Percentiles rank a stretch among this genome's conserved stretches.
These are phyloP conservation scores for Chondrosia reniformis DNA, from an alignment of 37 sponge, comb jelly and placozoan species.

Conservation along the genomic window DNA sequence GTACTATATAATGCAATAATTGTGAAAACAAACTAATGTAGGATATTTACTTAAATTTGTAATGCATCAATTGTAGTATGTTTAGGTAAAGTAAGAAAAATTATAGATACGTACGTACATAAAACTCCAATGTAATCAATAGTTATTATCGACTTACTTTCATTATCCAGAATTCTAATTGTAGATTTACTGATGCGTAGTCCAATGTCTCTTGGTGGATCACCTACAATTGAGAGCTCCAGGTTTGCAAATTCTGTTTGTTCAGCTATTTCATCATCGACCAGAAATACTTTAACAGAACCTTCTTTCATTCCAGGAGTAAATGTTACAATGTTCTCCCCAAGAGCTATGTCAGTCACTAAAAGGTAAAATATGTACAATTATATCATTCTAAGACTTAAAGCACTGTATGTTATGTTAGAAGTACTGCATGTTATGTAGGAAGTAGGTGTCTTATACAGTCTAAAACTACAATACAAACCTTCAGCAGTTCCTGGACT, in stretches of 20 bases:
- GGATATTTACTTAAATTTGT: too few relatives aligned
- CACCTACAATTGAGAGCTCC: background rate
- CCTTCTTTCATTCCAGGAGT: background rate
- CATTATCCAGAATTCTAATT: background rate
- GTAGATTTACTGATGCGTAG: slow-evolving; percentile 17
- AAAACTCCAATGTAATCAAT: too few relatives aligned
- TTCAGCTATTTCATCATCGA: background rate
- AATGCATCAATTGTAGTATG: too few relatives aligned
- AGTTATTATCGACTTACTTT: background rate
- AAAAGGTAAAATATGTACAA: too few relatives aligned
- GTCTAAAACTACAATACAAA: too few relatives aligned
- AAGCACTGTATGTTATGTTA: too few relatives aligned
- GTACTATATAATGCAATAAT: background rate
- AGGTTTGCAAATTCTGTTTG: background rate
- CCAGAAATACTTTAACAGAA: background rate
- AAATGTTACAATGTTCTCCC: background rate
- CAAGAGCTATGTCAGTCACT: too few relatives aligned
- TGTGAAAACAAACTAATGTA: background rate
- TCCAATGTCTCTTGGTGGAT: background rate
- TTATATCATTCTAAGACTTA: too few relatives aligned
- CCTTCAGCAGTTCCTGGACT: background rate
- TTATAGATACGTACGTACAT: background rate
- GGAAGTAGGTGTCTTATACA: too few relatives aligned
- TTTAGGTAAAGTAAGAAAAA: background rate
- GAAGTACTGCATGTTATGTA: too few relatives aligned